Evolutionary conservation across 2,888 invertebrate genomes (phyloP), one percentile per base, ranked within the genome.

Genomic region (Tiliacea aurago): DNA sequence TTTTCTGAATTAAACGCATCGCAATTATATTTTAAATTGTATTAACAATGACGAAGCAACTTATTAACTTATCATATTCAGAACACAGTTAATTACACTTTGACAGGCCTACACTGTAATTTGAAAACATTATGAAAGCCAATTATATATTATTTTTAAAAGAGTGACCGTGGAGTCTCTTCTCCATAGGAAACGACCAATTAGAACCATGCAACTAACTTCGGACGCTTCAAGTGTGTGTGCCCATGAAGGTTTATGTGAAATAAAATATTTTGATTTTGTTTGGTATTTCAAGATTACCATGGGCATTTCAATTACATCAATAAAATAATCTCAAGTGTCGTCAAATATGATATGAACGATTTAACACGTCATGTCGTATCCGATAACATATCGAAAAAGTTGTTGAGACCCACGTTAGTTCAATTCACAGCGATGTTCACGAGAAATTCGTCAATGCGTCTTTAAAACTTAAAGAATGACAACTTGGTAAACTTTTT

Each of bases 371-470:
- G 83, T 83, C 83, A 83, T 85, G 84, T 87, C 87, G 85, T 87
- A 90, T 89, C 86, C 86, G 81, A 88, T 90, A 89, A 91, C 86
- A 89, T 90, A 91, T 91, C 80, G 89, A 86, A 87, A 89, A 91
- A 91, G 86, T 92, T 91, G 62, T 76, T 78, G 64, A 83, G 78
- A 85, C 61, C 41, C 78, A 59, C 85, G 84, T 83, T 85, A 88
- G 85, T 87, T 87, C 85, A 87, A 83, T 86, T 84, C 84, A 73
- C 80, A 28, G 79, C 78, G 75, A 86, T 87, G 81, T 86, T 89
- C 85, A 77, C 75, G 63, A 79, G 83, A 87, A 88, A 88, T 86
- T 86, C 84, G 85, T 86, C 84, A 87, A 85, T 85, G 79, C 83
- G 80, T 81, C 87, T 85, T 84, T 80, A 76, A 86, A 91, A 89